Evolutionary conservation across 2,888 invertebrate species (phyloP), one percentile per base, ranked within the genome.

Genomic region (Anthophora plumipes): DNA sequence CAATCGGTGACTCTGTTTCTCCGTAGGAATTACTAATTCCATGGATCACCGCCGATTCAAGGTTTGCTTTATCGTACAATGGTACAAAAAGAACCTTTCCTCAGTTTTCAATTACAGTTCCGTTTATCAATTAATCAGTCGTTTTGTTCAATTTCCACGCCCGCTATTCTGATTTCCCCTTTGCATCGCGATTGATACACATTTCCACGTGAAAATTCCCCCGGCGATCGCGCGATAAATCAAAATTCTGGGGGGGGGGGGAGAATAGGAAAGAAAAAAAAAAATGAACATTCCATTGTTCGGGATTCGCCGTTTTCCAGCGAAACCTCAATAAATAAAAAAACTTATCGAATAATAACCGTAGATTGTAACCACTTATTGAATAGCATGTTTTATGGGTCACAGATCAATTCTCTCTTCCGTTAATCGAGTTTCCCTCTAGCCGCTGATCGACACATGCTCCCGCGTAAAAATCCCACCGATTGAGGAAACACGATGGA

Each of bases 21-120:
- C 11, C 66, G 54, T 12, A 46, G 17, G 12, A 54, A 70, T 66
- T 48, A 31, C 41, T 60, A 59, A 79, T 69, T 20, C 59, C 8
- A n/a, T 9, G n/a, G 37, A 64, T 68, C 78, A 37, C 7, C 20
- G 41, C 39, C n/a, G 1, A n/a, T 4, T 31, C 60, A 43, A 70
- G 59, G 48, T 60, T 48, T n/a, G 20, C 39, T 2, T 52, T 20
- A n/a, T 1, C 31, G 1, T 3, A 22, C 20, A 2, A 11, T 14
- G 20, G 8, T 6, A 14, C 7, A 9, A n/a, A 20, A 20, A 22
- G 22, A 17, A 9, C 2, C 4, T 22, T 9, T 22, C 22, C 22
- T 52, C 8, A 22, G 6, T 50, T 6, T n/a, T 8, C 7, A 50
- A 31, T 31, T 31, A 31, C 2, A 1, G 31, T 31, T 31, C 4